Conservation (phyloP, 2,888 invertebrate genomes). For the Drosophila formosana region DNA sequence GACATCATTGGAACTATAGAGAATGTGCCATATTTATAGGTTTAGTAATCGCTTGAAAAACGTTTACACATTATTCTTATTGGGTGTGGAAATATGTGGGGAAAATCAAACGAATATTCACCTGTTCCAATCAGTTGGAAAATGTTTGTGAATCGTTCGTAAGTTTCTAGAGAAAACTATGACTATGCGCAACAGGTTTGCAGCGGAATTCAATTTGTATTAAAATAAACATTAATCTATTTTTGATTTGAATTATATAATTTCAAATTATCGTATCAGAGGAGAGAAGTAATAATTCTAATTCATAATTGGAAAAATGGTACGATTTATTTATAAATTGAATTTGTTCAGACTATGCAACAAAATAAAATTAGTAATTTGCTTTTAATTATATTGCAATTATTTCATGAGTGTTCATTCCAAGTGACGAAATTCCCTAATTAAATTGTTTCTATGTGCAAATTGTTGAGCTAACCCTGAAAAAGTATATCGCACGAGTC, state of each 20-base stretch:
- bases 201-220: background rate
- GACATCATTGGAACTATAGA: constrained; percentile 11
- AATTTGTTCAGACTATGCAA: background rate
- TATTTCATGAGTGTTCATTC: background rate
- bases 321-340: too few relatives aligned
- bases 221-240: background rate
- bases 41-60: constrained; percentile 48
- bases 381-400: background rate
- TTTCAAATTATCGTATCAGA: background rate
- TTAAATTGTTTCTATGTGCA: constrained; percentile 3
- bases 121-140: constrained; percentile 47
- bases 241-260: background rate
- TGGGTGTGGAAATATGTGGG: constrained; percentile 5
- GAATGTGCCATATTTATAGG: constrained; percentile 47
- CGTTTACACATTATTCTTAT: constrained; percentile 17
- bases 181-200: constrained; percentile 5
- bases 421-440: background rate
- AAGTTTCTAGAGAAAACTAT: constrained; percentile 6
- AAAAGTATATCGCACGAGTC: constrained; percentile 9
- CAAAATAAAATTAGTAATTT: background rate
- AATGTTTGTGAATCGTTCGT: background rate
- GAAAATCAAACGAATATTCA: constrained; percentile 35
- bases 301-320: too few relatives aligned
- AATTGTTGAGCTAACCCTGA: constrained; percentile 44
- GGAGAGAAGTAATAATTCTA: too few relatives aligned